Evolutionary conservation across 1,140 invertebrate genomes (phyloP), one percentile per base, ranked within the genome.

Genomic region (Monomorium pharaonis): DNA sequence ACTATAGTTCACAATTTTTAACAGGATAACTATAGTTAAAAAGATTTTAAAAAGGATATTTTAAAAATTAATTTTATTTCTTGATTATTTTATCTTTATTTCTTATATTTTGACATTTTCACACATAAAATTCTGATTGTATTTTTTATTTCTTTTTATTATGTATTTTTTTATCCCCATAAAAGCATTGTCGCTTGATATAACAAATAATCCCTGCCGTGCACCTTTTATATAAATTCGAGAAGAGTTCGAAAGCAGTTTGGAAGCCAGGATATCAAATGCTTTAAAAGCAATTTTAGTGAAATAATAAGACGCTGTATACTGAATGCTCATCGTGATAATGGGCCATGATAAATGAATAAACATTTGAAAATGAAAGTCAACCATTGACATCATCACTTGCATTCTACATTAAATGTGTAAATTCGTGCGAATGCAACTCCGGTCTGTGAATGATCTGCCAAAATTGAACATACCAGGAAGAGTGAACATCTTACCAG

Each of bases 391-490:
- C 62, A 37, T 6, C 12, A 63, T 21, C n/a, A 67, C 84, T 85
- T 89, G 88, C 77, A 42, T 42, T 12, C 18, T 10, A n/a, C 54
- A 51, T 27, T 77, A 49, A 47, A 21, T 21, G 14, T 58, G 69
- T 21, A 27, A 81, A 86, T 70, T 54, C 62, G n/a, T 62, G 60
- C 60, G 44, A 83, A 76, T 62, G 65, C 56, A 47, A 88, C 70
- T 88, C 76, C 51, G 37, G 49, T 76, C 54, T 56, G 89, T 81
- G 86, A 90, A 90, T 84, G 89, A 90, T 90, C 42, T 86, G 86
- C 56, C 89, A 90, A 90, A 74, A 86, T 69, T 77, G 72, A 51
- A 58, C 21, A 30, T 12, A 2, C 21, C 49, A 81, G 56, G 77
- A 76, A 81, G 72, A 74, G 77, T 42, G 49, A 77, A 62, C 63